Evolutionary conservation across 2,113 vertebrate species (phyloP).

Genomic region (Platanista minor): DNA sequence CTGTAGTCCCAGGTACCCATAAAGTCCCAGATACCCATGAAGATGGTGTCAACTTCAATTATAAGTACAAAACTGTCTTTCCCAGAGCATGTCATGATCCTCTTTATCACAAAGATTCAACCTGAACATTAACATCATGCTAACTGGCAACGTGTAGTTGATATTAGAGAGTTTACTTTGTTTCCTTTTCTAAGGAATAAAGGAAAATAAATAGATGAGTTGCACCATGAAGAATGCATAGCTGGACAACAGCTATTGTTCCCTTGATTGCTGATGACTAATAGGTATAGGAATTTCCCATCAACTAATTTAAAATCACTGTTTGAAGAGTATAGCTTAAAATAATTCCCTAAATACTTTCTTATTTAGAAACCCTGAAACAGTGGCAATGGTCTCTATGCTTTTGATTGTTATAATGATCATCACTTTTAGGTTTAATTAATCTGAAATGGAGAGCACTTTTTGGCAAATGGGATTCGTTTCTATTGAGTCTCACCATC

Average conservation of each 20-base stretch:
- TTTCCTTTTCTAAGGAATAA: not conserved
- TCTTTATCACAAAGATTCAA: not conserved
- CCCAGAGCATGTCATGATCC: conserved; percentile 35
- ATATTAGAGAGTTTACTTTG: not conserved
- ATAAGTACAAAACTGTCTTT: not conserved
- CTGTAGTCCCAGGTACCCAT: not conserved
- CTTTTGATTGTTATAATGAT: not conserved
- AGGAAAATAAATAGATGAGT: not conserved
- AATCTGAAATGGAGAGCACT: not conserved
- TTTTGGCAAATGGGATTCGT: not conserved
- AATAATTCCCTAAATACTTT: not conserved
- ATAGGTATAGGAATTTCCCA: not conserved
- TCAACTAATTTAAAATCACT: not conserved
- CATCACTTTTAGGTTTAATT: not conserved
- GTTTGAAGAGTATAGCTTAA: not conserved
- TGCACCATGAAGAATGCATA: not conserved
- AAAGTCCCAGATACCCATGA: not conserved
- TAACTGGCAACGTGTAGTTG: not conserved
- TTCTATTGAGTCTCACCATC: not conserved
- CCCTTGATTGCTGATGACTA: not conserved
- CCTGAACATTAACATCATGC: not conserved
- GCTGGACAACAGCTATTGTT: not conserved
- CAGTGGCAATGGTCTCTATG: not conserved
- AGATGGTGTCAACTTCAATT: not conserved
- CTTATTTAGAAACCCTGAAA: not conserved